Evolutionary conservation across 1,140 invertebrate genomes (phyloP), one percentile per base, ranked within the genome.

Genomic region (Aphidius gifuensis): DNA sequence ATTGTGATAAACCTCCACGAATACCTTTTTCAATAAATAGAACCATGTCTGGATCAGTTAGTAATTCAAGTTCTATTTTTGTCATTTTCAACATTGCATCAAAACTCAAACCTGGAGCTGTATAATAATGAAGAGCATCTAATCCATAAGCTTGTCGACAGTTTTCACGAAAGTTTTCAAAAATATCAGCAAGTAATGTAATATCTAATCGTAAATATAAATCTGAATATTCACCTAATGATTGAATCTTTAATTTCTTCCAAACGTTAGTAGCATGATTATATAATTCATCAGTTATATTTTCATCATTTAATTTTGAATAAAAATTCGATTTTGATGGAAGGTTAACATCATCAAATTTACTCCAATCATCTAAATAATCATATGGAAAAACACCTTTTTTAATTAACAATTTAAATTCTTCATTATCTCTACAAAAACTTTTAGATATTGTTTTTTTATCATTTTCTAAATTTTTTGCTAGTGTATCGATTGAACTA

Each of bases 61-160:
- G 16, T 16, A 16, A 16, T 16, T 16, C 16, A 16, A 16, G 16
- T 69, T 77, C 56, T 38, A 79, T 64, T 53, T 72, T 48, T 5
- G 80, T 80, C n/a, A 50, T 64, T 64, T 75, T 77, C 9, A 80
- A 57, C 71, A 75, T 76, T 7, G 75, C 68, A 62, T 84, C 80
- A 16, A 69, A 78, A 21, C 85, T 55, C n/a, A 84, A 62, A 64
- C 84, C 79, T 57, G 84, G 62, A 69, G 78, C 55, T 21, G 79
- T 61, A 54, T 73, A n/a, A n/a, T n/a, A n/a, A n/a, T n/a, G n/a
- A n/a, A 64, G 51, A 32, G 71, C 70, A 66, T 79, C 78, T 58
- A 80, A 64, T 16, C 49, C 38, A 68, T 79, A 70, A 9, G 64
- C 66, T 49, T 60, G 63, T 47, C 66, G 47, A 58, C 63, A 66